Conservation (phyloP, 2,888 invertebrate genomes). For the Eilema sororculum region DNA sequence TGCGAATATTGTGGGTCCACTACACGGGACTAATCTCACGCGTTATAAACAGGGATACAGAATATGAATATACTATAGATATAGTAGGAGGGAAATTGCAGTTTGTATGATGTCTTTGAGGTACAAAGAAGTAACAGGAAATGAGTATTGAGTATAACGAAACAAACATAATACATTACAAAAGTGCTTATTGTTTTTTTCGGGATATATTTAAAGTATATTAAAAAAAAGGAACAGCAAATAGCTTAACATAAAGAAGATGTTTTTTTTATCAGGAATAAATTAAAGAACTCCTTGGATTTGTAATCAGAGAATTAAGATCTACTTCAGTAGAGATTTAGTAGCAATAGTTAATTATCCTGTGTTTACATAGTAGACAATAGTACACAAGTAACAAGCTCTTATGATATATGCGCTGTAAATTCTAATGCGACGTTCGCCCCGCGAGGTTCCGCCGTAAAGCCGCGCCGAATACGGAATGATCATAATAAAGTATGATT, state of each 20-base stretch:
- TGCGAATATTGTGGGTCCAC: constrained; percentile 65
- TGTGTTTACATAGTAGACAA: constrained; percentile 72
- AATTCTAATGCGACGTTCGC: constrained; percentile 78
- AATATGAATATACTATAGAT: constrained; percentile 28
- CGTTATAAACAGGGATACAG: constrained; percentile 65
- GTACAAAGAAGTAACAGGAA: too few relatives aligned
- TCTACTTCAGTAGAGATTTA: not conserved
- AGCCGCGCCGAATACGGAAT: constrained; percentile 74
- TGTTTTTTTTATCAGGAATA: not conserved
- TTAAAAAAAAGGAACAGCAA: not conserved
- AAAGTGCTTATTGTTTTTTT: not conserved
- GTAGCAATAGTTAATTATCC: constrained; percentile 62
- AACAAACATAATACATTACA: not conserved
- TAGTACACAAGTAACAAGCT: constrained; percentile 60
- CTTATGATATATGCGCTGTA: constrained; percentile 80
- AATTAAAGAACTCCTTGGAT: not conserved
- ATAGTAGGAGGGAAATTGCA: not conserved
- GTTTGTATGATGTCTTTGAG: not conserved
- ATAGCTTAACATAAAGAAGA: not conserved
- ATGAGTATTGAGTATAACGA: too few relatives aligned
- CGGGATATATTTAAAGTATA: not conserved
- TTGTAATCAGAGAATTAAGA: not conserved
- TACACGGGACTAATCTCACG: constrained; percentile 71
- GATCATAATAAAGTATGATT: constrained; percentile 86
- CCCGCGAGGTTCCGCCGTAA: constrained; percentile 76